Evolutionary conservation across 2,113 vertebrate genomes (phyloP).

Genomic region (Patagioenas fasciata): DNA sequence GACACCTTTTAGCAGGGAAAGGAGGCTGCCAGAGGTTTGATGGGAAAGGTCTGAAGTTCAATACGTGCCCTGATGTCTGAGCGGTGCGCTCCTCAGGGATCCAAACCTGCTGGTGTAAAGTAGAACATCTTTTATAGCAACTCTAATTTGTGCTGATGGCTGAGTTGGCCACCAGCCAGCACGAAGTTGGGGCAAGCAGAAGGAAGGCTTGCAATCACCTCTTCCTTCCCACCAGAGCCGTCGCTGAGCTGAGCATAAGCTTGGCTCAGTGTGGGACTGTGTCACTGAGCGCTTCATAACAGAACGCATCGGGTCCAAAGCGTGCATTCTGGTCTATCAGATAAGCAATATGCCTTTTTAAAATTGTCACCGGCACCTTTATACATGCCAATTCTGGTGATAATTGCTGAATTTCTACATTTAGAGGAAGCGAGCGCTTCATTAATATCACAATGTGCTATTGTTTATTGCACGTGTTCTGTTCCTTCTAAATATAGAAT

Average conservation of each 20-base stretch:
- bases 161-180: slow-evolving; percentile 38
- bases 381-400: slow-evolving; percentile 73
- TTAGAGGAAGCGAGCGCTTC: slow-evolving; percentile 72
- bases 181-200: slow-evolving; percentile 54
- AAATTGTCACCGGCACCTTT: slow-evolving; percentile 75
- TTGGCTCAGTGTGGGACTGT: slow-evolving; percentile 63
- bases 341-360: slow-evolving; percentile 75
- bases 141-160: slow-evolving; percentile 62
- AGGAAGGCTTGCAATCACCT: slow-evolving; percentile 58
- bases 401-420: slow-evolving; percentile 81
- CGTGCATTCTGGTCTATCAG: slow-evolving; percentile 70
- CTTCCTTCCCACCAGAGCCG: slow-evolving; percentile 34
- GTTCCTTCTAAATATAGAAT: slow-evolving; percentile 74
- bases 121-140: slow-evolving; percentile 36
- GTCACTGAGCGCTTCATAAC: slow-evolving; percentile 51
- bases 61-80: slow-evolving; percentile 15
- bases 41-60: slow-evolving; percentile 45
- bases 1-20: slow-evolving; percentile 4
- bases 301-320: slow-evolving; percentile 58
- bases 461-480: slow-evolving; percentile 75
- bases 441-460: slow-evolving; percentile 78
- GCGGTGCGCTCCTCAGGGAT: slow-evolving; percentile 15
- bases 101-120: slow-evolving; percentile 47
- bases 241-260: slow-evolving; percentile 52
- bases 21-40: neutral